These are phyloP conservation scores for Zaprionus tsacasi DNA, from an alignment of 1,140 invertebrate genomes.

Conservation along the genomic window DNA sequence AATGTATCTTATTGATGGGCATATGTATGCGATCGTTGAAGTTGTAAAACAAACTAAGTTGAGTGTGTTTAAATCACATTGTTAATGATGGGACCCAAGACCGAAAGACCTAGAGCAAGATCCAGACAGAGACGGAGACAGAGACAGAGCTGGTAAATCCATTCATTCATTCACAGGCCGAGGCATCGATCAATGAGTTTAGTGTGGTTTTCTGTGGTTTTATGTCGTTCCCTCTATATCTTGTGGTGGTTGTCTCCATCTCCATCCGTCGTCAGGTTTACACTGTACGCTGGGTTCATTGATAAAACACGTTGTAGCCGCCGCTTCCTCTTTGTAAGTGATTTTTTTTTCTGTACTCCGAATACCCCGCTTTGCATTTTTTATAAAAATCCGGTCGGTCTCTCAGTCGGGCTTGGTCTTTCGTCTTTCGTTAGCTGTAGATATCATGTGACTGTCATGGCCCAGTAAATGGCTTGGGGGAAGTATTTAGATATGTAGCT, in stretches of 20 bases:
- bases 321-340: conserved; percentile 75
- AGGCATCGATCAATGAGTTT: conserved; percentile 61
- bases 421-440: conserved; percentile 20
- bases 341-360: conserved; percentile 67
- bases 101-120: neutral
- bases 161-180: neutral
- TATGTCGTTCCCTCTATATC: conserved; percentile 52
- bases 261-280: conserved; percentile 46
- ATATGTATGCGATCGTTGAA: conserved; percentile 26
- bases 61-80: conserved; percentile 54
- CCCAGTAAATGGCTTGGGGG: conserved; percentile 42
- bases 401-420: conserved; percentile 13
- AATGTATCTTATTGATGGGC: conserved; percentile 31
- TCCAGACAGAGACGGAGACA: conserved; percentile 6
- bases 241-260: conserved; percentile 41
- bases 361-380: conserved; percentile 23
- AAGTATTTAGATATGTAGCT: conserved; percentile 36
- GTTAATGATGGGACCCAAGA: conserved; percentile 37
- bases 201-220: conserved; percentile 48
- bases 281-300: conserved; percentile 54
- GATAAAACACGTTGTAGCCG: conserved; percentile 70
- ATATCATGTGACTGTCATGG: conserved; percentile 64
- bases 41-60: conserved; percentile 35
- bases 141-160: neutral
- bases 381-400: conserved; percentile 56